Base-by-base conservation (phyloP, 2,797 vertebrate genomes). In the Centropyge bicolor region DNA sequence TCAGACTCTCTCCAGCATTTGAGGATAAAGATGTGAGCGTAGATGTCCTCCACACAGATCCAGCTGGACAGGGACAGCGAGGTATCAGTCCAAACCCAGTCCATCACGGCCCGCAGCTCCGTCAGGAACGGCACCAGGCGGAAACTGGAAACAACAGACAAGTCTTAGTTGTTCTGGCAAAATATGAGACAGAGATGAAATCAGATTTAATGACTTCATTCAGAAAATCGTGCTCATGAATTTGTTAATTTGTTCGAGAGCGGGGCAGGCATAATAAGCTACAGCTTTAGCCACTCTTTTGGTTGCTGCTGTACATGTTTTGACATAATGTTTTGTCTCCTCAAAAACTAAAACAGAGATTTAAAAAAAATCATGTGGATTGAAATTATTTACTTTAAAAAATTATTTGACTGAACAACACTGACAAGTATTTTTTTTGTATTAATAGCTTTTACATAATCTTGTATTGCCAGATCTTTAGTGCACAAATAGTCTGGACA, bases 1-100 rank as follows among this genome's bases (percentile, higher is more conserved):
- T 99, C 98, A 0, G 98, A 99, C 87, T 99, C 98, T 80, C 98
- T 95, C 98, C 98, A 99, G n/a, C 98, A 99, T 89, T 99, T 99
- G 61, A 99, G 95, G 87, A 99, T 97, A 88, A 99, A 99, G 91
- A 99, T 99, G 93, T 99, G 98, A 54, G 98, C 97, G 20, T 99
- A 99, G 94, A 99, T 99, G 92, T 99, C 98, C 93, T 99, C 98
- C 83, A 99, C 98, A 72, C 98, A 99, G 93, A 99, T 99, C 98
- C 98, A 99, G 93, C 98, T 99, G 93, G 98, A 99, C 88, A 99
- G 95, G 85, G 98, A 99, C 89, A 99, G 95, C 0, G 98, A 98
- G 6, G 98, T 99, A 85, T 99, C 98, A 3, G 98, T 99, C 98
- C 98, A 99, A 77, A 99, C 98, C 98, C 98, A 99, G 94, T 99